Conservation (phyloP, 2,797 vertebrate genomes). For the Channallabes apus region DNA sequence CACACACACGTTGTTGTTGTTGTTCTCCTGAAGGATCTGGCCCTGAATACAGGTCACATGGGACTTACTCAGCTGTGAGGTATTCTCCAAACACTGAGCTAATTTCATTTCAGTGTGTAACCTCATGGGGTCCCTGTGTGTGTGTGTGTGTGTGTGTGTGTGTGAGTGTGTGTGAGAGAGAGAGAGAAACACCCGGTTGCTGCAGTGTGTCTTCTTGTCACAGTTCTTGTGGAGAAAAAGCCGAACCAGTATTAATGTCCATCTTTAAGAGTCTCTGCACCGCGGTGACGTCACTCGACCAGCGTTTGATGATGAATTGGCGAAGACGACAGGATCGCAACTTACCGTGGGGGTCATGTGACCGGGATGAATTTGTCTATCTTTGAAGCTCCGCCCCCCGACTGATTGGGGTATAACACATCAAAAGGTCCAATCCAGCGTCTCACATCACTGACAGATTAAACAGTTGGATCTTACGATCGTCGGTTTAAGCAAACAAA, state of each 20-base stretch:
- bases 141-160: background rate
- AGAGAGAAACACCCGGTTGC: background rate
- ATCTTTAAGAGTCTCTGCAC: background rate
- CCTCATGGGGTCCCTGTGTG: background rate
- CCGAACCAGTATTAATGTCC: too few relatives aligned
- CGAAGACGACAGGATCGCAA: background rate
- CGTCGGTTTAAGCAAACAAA: background rate
- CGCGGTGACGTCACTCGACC: background rate
- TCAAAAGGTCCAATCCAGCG: background rate
- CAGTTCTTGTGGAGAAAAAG: background rate
- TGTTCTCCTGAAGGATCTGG: background rate
- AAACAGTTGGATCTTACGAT: background rate
- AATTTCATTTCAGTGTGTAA: background rate
- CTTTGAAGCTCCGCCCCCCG: too few relatives aligned
- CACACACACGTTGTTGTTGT: background rate
- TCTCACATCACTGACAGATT: background rate
- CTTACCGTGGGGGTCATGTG: background rate
- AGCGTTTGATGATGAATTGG: background rate
- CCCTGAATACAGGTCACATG: background rate
- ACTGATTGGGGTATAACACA: background rate
- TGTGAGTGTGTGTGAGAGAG: background rate
- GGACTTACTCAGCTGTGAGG: background rate
- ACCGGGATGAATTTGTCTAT: background rate
- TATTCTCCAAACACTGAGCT: background rate
- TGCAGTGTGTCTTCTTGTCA: background rate